Conservation (phyloP, 1,140 invertebrate genomes). For the Euura lappo region DNA sequence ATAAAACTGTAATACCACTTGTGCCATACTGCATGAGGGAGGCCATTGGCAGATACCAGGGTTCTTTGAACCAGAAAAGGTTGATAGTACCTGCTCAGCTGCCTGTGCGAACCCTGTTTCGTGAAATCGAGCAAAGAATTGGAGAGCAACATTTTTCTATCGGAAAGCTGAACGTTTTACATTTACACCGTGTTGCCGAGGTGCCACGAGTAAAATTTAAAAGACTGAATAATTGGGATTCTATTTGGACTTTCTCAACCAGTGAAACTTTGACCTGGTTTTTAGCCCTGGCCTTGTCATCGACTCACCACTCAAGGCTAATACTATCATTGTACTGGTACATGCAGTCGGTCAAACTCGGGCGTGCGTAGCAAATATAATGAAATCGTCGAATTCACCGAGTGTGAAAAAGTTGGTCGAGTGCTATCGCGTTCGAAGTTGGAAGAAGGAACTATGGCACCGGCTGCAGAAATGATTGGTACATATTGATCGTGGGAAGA, state of each 20-base stretch:
- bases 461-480: neutral
- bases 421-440: too few relatives aligned
- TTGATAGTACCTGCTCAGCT: neutral
- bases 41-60: neutral
- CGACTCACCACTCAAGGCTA: neutral
- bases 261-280: neutral
- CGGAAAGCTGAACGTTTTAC: neutral
- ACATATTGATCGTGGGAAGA: neutral
- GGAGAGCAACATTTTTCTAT: too few relatives aligned
- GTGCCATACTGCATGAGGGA: neutral
- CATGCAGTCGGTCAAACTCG: neutral
- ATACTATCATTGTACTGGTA: neutral
- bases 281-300: neutral
- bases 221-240: neutral
- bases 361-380: slow-evolving; percentile 1
- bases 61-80: neutral
- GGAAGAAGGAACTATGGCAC: too few relatives aligned
- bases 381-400: neutral
- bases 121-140: too few relatives aligned
- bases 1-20: neutral
- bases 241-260: neutral
- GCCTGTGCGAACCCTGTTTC: neutral
- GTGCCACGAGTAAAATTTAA: neutral
- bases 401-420: neutral
- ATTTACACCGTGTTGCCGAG: neutral